A percentile compares a stretch with the other conserved stretches of the same genome.
phyloP scores from a whole-genome alignment of 2,113 vertebrate species.

The Conger conger region DNA sequence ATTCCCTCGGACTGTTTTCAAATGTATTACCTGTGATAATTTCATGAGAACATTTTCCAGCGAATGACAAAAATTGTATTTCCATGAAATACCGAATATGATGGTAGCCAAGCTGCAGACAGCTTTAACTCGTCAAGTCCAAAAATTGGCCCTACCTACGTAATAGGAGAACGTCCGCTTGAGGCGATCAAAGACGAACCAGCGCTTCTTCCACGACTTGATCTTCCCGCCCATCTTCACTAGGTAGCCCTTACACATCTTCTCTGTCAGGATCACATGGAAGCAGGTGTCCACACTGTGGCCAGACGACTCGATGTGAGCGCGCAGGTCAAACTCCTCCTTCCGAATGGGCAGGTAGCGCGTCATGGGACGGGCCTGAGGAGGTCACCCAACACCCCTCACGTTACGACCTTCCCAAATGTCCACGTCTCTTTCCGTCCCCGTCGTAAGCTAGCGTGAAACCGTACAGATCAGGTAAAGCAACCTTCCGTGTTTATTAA shows the following conservation, averaged over 20 bases:
- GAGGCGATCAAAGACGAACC: constrained; percentile 97
- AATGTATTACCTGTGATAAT: too few species aligned
- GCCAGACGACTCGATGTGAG: constrained; percentile 91
- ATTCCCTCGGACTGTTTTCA: too few species aligned
- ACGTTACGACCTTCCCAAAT: not conserved
- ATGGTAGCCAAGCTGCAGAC: too few species aligned
- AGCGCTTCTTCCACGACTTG: constrained; percentile 98
- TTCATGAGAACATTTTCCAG: too few species aligned
- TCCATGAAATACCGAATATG: not conserved
- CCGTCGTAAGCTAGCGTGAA: not conserved
- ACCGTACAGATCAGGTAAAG: not conserved
- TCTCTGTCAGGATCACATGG: constrained; percentile 86
- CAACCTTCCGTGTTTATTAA: too few species aligned
- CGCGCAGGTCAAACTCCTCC: constrained; percentile 92
- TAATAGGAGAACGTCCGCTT: constrained; percentile 95
- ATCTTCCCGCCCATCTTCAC: constrained; percentile 99
- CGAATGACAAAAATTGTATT: too few species aligned
- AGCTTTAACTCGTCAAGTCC: too few species aligned
- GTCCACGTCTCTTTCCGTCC: not conserved
- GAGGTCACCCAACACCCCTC: not conserved
- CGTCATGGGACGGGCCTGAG: constrained; percentile 88
- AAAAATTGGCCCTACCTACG: constrained; percentile 70
- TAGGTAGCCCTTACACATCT: constrained; percentile 96
- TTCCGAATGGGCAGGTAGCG: constrained; percentile 93
- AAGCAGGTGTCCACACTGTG: constrained; percentile 90